phyloP scores from a whole-genome alignment of 2,888 invertebrate species.

The Timema cristinae region DNA sequence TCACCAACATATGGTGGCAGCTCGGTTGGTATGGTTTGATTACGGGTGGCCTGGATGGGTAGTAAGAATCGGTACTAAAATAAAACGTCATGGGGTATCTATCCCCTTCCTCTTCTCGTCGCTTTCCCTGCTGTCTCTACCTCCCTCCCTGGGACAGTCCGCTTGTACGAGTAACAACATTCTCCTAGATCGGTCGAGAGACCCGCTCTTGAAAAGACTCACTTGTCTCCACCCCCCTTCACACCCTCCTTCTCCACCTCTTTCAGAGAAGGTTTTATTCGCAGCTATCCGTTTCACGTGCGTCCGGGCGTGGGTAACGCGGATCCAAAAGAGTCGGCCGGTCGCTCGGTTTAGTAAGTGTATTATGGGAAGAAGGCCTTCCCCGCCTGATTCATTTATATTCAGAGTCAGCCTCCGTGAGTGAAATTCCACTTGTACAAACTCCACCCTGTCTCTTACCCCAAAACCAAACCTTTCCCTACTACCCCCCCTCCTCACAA shows the following conservation, averaged over 20 bases:
- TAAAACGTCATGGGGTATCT: no score
- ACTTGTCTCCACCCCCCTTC: neutral
- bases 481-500: neutral
- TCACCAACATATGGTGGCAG: no score
- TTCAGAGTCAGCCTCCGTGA: conserved; percentile 12
- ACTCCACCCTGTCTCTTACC: neutral
- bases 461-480: conserved; percentile 1
- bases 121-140: neutral
- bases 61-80: no score
- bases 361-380: conserved; percentile 16
- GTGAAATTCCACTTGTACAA: no score
- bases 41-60: no score
- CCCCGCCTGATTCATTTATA: conserved; percentile 19
- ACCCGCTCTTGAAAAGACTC: no score
- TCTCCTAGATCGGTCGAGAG: no score
- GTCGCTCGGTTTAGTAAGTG: conserved; percentile 25
- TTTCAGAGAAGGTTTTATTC: no score
- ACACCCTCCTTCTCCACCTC: no score
- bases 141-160: neutral
- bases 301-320: conserved; percentile 26
- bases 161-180: neutral
- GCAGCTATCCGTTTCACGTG: conserved; percentile 20
- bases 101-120: no score
- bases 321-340: conserved; percentile 23
- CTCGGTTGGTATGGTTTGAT: no score